Conservation (phyloP, 2,113 vertebrate species). For the Prolemur simus region DNA sequence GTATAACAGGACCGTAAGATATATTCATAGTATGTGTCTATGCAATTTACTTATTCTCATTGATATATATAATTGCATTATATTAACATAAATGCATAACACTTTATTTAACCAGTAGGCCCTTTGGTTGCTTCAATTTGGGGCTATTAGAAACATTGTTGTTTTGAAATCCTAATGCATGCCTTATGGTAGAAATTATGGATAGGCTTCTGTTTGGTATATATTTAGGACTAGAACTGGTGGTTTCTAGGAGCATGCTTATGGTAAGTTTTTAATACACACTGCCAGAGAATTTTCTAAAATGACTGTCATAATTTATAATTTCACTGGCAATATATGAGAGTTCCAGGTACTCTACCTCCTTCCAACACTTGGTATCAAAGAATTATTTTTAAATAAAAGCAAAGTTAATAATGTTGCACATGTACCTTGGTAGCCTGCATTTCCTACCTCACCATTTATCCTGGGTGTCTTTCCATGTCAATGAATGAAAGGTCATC, state of each 20-base stretch:
- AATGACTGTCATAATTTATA: background rate
- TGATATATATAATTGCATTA: background rate
- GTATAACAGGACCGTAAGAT: background rate
- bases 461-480: background rate
- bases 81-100: background rate
- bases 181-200: background rate
- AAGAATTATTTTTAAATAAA: background rate
- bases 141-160: background rate
- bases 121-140: background rate
- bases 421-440: background rate
- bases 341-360: background rate
- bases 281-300: background rate
- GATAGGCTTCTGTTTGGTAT: background rate
- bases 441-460: background rate
- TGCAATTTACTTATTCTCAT: background rate
- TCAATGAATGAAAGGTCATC: background rate
- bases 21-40: background rate
- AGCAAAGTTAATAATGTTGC: background rate
- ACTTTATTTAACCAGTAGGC: background rate
- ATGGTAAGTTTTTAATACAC: background rate
- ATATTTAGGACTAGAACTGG: background rate
- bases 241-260: background rate
- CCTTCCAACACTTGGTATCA: background rate
- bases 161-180: background rate
- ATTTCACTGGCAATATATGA: background rate